Evolutionary conservation across 2,888 invertebrate species (phyloP), one percentile per base, ranked within the genome.

Genomic region (Thymelicus acteon): DNA sequence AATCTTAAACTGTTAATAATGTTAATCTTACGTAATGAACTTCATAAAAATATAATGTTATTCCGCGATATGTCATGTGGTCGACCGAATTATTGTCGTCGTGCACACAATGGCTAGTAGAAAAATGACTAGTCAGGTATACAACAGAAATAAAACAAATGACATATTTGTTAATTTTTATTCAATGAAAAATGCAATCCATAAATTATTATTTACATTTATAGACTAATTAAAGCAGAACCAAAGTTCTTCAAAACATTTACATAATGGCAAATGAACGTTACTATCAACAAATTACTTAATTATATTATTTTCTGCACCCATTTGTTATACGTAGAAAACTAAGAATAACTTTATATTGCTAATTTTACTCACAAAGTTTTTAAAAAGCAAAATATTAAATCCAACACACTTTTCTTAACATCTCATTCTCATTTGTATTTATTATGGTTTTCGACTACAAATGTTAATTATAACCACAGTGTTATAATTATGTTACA

Each of bases 121-220:
- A 0, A 10, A 49, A 13, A 6, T 8, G 31, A 5, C 1, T 31
- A 31, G 12, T 49, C 7, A 49, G 15, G 7, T 8, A 8, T 44
- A 44, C 8, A 44, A 44, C 44, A 44, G 13, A 54, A 72, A 70
- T 73, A 62, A 72, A 74, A 78, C 78, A 74, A 71, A 64, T 1
- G 44, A 3, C 6, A 70, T 78, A 81, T 78, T 80, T 85, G 90
- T 92, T 92, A 91, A 89, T 87, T 84, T 91, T 88, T 90, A 87
- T 87, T 89, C 71, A 76, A 82, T 80, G 82, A 82, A 85, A 85
- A 82, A 81, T 79, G 82, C 83, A 80, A 80, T 81, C 82, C 82
- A 91, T 90, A 90, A 90, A 87, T 91, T 91, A 90, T 81, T 92
- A 92, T 91, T 83, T 92, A 92, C 91, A 91, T 78, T 80, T 83